Evolutionary conservation across 2,888 invertebrate genomes (phyloP), one percentile per base, ranked within the genome.

Genomic region (Oxycera nigricornis): DNA sequence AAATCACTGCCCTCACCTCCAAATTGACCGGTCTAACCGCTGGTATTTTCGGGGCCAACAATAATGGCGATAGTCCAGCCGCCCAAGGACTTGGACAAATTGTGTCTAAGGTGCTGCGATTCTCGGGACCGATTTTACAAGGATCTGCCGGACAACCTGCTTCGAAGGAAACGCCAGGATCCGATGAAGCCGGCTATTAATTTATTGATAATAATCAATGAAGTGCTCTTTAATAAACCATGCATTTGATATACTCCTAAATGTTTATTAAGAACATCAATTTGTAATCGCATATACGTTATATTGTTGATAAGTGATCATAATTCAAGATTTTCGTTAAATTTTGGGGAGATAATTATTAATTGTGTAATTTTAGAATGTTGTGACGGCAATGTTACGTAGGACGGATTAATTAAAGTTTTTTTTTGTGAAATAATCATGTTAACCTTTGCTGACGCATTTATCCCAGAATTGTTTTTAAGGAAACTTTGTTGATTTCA

Each of bases 1-100:
- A 92, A 80, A 87, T 93, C 70, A 90, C 91, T 79, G 86, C 91
- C 20, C 87, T 92, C 59, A 91, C 91, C 46, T 90, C 89, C 79
- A 89, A 91, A 85, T 86, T 92, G 75, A 89, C 90, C 65, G 90
- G 90, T 68, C 82, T 89, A 76, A 87, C 89, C 75, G 86, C 88
- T 75, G 89, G 90, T 41, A 86, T 88, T 1, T 80, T 87, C 28
- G 86, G 87, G 81, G 82, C 88, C 73, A 87, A 88, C 62, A 86
- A 85, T 76, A 86, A 84, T 39, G 83, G 82, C 70, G 78, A 81
- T 26, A 62, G 65, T 52, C 57, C 50, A 52, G 83, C 84, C 78
- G 82, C 81, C 52, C 82, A 57, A 39, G 73, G 73, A 28, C 78
- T 85, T 17, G 85, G 86, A 46, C 83, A 83, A 78, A 81, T 86